Percentiles rank a stretch among this genome's conserved stretches.
Conservation (phyloP, 2,888 invertebrate species). For the Eutolmus rufibarbis region DNA sequence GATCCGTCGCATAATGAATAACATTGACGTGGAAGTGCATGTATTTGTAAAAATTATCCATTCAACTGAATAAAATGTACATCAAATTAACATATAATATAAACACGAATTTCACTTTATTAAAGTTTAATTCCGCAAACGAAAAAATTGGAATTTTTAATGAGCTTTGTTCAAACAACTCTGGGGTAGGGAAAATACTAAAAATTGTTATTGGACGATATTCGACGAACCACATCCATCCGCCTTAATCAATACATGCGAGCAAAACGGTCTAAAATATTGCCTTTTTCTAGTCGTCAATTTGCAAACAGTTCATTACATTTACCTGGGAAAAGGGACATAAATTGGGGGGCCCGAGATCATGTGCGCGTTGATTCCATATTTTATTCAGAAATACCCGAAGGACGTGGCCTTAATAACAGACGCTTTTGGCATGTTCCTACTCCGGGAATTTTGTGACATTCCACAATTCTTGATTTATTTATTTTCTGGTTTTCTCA, state of each 20-base stretch:
- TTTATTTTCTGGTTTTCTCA: background rate
- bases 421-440: background rate
- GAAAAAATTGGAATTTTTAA: background rate
- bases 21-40: no score
- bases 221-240: background rate
- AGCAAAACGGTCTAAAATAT: background rate
- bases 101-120: background rate
- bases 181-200: background rate
- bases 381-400: background rate
- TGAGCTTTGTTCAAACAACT: background rate
- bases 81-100: background rate
- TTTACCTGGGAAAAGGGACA: background rate
- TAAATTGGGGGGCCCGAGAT: background rate
- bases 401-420: background rate
- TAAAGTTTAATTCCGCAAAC: background rate
- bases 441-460: background rate
- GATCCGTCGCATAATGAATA: no score
- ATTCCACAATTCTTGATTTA: background rate
- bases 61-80: background rate
- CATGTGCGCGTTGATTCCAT: background rate
- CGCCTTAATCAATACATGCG: background rate
- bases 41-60: background rate
- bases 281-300: background rate
- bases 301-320: background rate
- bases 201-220: background rate